phyloP scores from a whole-genome alignment of 2,888 invertebrate genomes.

The Acanthosoma haemorrhoidale region DNA sequence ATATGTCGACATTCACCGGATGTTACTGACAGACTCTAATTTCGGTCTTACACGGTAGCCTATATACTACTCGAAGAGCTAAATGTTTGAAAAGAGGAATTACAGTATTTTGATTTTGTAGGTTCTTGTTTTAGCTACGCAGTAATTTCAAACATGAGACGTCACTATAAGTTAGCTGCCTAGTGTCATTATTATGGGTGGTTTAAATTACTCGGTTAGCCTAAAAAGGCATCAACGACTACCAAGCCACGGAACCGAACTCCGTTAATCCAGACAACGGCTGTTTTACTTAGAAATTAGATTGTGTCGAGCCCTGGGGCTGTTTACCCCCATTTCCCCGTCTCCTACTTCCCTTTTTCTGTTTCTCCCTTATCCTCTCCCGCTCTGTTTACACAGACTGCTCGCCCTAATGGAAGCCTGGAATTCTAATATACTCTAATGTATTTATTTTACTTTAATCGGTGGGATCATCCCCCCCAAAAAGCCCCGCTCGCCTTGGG shows the following conservation, averaged over 20 bases:
- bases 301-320: neutral
- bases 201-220: neutral
- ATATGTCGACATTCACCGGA: no score
- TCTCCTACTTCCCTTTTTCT: neutral
- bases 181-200: no score
- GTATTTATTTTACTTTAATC: constrained; percentile 23
- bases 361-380: neutral
- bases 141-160: no score
- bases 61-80: no score
- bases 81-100: no score
- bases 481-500: neutral
- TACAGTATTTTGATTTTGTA: no score
- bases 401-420: neutral
- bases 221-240: neutral
- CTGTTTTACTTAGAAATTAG: neutral
- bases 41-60: no score
- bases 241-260: no score
- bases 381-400: constrained; percentile 3
- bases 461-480: neutral
- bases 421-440: constrained; percentile 20
- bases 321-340: neutral
- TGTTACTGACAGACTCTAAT: no score
- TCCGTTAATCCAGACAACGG: neutral
- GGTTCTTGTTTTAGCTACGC: no score
- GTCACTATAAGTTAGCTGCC: no score